Evolutionary conservation across 2,113 vertebrate species (phyloP).

Genomic region (Mirounga angustirostris): DNA sequence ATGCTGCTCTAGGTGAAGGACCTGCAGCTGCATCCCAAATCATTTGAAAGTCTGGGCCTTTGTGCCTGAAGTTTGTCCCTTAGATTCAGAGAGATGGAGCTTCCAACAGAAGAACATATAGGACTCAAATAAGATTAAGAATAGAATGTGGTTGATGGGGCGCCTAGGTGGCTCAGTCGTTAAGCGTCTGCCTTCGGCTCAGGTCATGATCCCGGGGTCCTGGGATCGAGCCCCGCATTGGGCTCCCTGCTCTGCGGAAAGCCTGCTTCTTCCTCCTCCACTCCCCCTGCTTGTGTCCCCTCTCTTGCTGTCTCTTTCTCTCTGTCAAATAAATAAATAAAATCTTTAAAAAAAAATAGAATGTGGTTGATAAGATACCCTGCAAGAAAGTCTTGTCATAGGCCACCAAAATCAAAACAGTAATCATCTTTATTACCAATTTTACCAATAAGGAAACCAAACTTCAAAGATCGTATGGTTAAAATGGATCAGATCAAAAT

Average conservation of each 20-base stretch:
- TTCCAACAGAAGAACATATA: background rate
- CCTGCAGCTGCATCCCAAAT: background rate
- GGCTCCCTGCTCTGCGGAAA: too few relatives aligned
- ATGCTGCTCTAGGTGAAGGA: background rate
- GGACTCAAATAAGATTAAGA: background rate
- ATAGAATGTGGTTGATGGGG: background rate
- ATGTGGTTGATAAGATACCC: background rate
- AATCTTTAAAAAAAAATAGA: background rate
- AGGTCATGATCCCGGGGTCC: too few relatives aligned
- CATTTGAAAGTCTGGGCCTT: background rate
- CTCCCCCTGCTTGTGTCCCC: too few relatives aligned
- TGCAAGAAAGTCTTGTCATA: background rate
- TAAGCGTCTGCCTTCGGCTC: too few relatives aligned
- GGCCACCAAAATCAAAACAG: slow-evolving; percentile 15
- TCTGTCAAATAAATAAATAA: too few relatives aligned
- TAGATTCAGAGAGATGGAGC: background rate
- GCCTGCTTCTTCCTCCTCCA: too few relatives aligned
- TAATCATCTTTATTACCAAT: background rate
- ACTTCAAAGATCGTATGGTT: background rate
- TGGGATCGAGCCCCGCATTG: too few relatives aligned
- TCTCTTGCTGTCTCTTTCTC: too few relatives aligned
- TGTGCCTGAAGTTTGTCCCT: background rate
- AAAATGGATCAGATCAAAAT: slow-evolving; percentile 30
- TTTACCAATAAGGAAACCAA: slow-evolving; percentile 22
- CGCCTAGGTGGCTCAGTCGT: too few relatives aligned